Percentiles rank a stretch among this genome's conserved stretches.
Conservation (phyloP, 1,140 invertebrate species). For the Parapsyche elsis region DNA sequence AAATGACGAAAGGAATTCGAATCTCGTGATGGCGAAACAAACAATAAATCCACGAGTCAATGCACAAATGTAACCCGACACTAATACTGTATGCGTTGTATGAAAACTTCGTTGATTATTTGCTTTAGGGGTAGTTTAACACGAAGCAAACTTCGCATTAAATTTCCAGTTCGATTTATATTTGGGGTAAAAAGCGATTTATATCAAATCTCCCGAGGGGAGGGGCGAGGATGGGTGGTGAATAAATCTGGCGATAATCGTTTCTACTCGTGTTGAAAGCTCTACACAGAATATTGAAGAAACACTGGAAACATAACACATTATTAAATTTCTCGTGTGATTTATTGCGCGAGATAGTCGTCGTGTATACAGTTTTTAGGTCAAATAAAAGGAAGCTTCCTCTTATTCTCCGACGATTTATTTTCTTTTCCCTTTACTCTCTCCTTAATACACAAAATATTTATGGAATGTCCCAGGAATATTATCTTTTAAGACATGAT, state of each 20-base stretch:
- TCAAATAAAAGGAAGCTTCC: background rate
- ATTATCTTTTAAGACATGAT: too few species aligned
- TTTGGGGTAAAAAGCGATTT: background rate
- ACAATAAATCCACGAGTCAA: slow-evolving; percentile 39
- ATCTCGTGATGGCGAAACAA: slow-evolving; percentile 22
- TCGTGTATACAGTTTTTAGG: slow-evolving; percentile 8
- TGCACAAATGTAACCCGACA: slow-evolving; percentile 9
- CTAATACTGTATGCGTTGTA: background rate
- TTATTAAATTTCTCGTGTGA: slow-evolving; percentile 33
- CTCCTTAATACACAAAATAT: too few species aligned
- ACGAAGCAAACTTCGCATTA: background rate
- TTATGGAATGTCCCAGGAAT: too few species aligned
- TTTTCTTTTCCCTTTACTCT: background rate
- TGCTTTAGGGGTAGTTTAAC: slow-evolving; percentile 1
- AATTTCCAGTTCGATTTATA: background rate
- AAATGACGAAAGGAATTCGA: slow-evolving; percentile 7
- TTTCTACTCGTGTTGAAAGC: background rate
- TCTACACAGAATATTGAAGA: slow-evolving; percentile 10
- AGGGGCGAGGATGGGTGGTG: background rate
- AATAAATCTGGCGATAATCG: slow-evolving; percentile 20
- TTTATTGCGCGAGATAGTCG: slow-evolving; percentile 31
- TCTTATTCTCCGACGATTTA: background rate
- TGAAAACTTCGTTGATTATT: background rate
- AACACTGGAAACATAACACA: slow-evolving; percentile 9
- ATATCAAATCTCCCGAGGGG: background rate